Base-by-base conservation (phyloP, 2,888 invertebrate species). In the Pogonocherus hispidulus region DNA sequence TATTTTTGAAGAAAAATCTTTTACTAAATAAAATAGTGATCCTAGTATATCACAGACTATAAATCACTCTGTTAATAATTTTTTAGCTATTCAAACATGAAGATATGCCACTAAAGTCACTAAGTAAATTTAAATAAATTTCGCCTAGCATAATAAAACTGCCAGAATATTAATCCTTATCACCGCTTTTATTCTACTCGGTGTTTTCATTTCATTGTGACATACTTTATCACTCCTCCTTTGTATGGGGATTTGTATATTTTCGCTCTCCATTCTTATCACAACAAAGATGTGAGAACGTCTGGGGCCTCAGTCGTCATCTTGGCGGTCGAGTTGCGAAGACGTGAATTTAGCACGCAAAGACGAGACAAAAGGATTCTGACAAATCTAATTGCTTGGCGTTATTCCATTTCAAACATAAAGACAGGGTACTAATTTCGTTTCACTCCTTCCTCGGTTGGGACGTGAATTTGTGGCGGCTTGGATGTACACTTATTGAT, bases 361-460 rank as follows among this genome's bases (percentile, higher is more conserved):
- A 41, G 55, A 32, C 54, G 27, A 63, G 66, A 68, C 55, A 66
- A 74, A 76, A 73, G 72, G 71, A 70, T 71, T 69, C 65, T 67
- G 68, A 67, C 69, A 67, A 76, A 76, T 72, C 66, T 71, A 76
- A 76, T 76, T 70, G 73, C 71, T 72, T 44, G 16, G 49, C 55
- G 72, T 71, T 71, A 68, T 67, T 60, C 67, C 67, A 59, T 69
- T 66, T 65, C 56, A 67, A 68, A 66, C 69, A 70, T 72, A 74
- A 70, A 72, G 72, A 71, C 70, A 75, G 62, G 65, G 70, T 66
- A 66, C 69, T 69, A 73, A 75, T 75, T 73, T 68, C 63, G 69
- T 75, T 73, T 18, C 41, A 46, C 4, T 32, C 60, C 35, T 35
- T 60, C 49, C 49, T 49, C 22, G 23, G 32, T 49, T 60, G 4